A percentile compares a stretch with the other conserved stretches of the same genome.
phyloP scores from a whole-genome alignment of 2,888 invertebrate genomes.

The Anoplius nigerrimus region DNA sequence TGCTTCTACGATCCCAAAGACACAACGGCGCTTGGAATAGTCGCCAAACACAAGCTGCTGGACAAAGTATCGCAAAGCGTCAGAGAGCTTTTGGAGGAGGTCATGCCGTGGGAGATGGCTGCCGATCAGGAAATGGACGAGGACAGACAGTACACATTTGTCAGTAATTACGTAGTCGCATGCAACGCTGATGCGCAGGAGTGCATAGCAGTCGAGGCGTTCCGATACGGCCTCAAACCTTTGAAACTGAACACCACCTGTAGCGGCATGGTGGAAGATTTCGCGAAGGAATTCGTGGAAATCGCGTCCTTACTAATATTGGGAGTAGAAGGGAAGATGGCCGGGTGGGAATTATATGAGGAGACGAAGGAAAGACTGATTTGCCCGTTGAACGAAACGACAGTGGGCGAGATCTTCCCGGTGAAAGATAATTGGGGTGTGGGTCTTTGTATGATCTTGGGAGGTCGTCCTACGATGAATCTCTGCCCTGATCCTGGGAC shows the following conservation, averaged over 20 bases:
- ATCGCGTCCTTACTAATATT: constrained; percentile 60
- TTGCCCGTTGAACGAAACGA: constrained; percentile 56
- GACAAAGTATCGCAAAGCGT: constrained; percentile 68
- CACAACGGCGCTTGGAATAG: constrained; percentile 71
- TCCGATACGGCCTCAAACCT: constrained; percentile 55
- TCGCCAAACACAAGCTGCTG: constrained; percentile 73
- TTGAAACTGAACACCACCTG: constrained; percentile 53
- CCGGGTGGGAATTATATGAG: constrained; percentile 56
- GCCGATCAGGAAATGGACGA: constrained; percentile 46
- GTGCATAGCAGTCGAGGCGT: constrained; percentile 53
- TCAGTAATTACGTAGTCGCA: constrained; percentile 55
- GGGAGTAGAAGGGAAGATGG: constrained; percentile 59
- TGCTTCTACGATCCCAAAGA: constrained; percentile 69
- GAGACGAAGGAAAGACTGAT: constrained; percentile 54
- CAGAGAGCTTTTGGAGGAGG: constrained; percentile 48
- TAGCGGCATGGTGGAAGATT: constrained; percentile 39
- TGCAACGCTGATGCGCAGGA: constrained; percentile 57
- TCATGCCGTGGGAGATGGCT: constrained; percentile 18
- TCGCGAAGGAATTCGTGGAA: constrained; percentile 59
- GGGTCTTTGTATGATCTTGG: constrained; percentile 77
- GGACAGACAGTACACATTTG: constrained; percentile 55
- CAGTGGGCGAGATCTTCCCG: constrained; percentile 59
- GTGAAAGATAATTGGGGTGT: constrained; percentile 61
- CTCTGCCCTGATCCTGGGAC: constrained; percentile 75
- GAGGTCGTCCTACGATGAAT: constrained; percentile 80